Base-by-base conservation (phyloP, 2,888 invertebrate genomes). In the Acanthopleura granulata region DNA sequence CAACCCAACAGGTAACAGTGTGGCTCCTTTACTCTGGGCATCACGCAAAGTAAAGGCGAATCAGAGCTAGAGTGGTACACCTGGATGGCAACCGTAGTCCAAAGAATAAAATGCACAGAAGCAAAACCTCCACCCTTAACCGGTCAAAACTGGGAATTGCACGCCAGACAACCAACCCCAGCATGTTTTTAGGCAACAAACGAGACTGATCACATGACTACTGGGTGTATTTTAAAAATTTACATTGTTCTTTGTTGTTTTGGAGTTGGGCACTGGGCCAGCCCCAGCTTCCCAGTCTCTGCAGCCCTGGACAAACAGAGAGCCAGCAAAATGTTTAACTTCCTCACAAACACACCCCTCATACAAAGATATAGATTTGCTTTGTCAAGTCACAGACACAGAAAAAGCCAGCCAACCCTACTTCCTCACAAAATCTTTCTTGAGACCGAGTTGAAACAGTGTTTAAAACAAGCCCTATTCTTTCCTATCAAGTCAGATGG, bases 221-320 rank as follows among this genome's bases (percentile, higher is more conserved):
- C 18, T n/a, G 57, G n/a, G 57, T 57, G 57, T 57, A 57, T 57
- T 57, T 57, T 57, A 57, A 57, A 57, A 57, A 57, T 57, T 57
- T 57, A 22, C 57, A 57, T 57, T 57, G 57, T 57, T 57, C 57
- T 57, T 57, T 57, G 57, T 57, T 57, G 57, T 57, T 57, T 57
- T 4, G 57, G 12, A 57, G 57, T 57, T 57, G 57, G 57, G 57
- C 57, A 57, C 22, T 18, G 57, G 57, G 18, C 57, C 57, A 57
- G 57, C n/a, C 22, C 40, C 57, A 57, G 57, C 57, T 22, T 57
- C 57, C 57, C 57, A 22, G 22, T 57, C 57, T 18, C 22, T 57
- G 40, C 22, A 57, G 57, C 57, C 57, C 22, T 57, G 22, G 57
- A 57, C 57, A 57, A 57, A 57, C 57, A 57, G 57, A 57, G 57